Evolutionary conservation across 1,140 invertebrate species (phyloP).

Genomic region (Aricia agestis): DNA sequence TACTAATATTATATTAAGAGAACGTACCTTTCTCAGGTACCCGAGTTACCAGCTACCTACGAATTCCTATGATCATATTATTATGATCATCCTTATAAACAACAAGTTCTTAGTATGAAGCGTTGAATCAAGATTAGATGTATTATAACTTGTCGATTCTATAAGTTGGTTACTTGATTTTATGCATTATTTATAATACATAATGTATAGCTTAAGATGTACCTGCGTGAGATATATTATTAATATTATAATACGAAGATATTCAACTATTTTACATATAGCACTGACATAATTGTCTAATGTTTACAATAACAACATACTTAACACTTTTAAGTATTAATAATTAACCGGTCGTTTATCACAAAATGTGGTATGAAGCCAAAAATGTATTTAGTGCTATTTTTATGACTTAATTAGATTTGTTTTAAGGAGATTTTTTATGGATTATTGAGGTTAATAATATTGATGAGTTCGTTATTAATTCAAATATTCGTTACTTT

Average conservation of each 20-base stretch:
- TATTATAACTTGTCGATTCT: not conserved
- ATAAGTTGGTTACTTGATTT: not conserved
- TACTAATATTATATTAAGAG: not conserved
- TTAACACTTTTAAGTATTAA: not conserved
- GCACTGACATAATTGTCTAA: not conserved
- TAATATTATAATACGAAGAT: too few relatives aligned
- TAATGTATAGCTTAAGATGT: too few relatives aligned
- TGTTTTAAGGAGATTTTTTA: too few relatives aligned
- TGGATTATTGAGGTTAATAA: too few relatives aligned
- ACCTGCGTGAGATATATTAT: too few relatives aligned
- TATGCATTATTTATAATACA: too few relatives aligned
- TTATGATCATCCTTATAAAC: not conserved
- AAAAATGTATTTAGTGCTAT: too few relatives aligned
- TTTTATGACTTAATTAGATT: too few relatives aligned
- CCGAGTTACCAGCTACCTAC: not conserved
- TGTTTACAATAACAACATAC: not conserved
- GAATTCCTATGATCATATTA: not conserved
- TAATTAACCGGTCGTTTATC: too few relatives aligned
- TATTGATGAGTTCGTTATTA: too few relatives aligned
- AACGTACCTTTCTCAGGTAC: not conserved
- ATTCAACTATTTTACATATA: not conserved
- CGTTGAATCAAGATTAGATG: constrained; percentile 7
- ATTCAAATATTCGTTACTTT: too few relatives aligned
- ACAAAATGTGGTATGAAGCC: too few relatives aligned
- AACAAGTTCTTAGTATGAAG: not conserved